A percentile compares a stretch with the other conserved stretches of the same genome.
These are phyloP conservation scores for Polymixis lichenea DNA, from an alignment of 2,888 invertebrate genomes.

Conservation along the genomic window DNA sequence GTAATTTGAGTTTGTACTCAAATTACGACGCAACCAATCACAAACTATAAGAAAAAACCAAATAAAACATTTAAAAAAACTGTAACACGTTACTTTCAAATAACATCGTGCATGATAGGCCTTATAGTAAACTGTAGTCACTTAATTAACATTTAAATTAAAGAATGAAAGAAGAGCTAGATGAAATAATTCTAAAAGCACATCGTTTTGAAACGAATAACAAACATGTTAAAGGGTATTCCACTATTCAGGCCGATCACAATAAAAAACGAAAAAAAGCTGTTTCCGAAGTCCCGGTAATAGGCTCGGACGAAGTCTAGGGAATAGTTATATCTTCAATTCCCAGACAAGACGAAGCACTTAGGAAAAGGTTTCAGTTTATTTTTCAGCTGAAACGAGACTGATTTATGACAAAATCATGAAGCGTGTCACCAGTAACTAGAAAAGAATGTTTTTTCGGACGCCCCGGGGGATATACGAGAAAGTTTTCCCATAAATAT, in stretches of 20 bases:
- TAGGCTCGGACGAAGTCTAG: background rate
- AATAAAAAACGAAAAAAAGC: constrained; percentile 3
- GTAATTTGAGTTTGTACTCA: too few species aligned
- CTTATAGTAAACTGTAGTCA: background rate
- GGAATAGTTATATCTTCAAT: constrained; percentile 12
- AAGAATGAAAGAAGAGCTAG: background rate
- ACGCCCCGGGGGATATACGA: constrained; percentile 16
- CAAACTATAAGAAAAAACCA: background rate
- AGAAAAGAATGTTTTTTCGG: constrained; percentile 34
- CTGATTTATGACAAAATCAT: constrained; percentile 47
- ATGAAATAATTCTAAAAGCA: background rate
- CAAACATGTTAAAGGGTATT: background rate
- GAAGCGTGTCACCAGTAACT: constrained; percentile 42
- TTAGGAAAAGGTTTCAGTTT: constrained; percentile 18
- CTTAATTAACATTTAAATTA: background rate
- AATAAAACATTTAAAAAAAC: too few species aligned
- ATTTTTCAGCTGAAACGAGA: constrained; percentile 25
- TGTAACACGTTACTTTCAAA: background rate
- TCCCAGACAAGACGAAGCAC: constrained; percentile 22
- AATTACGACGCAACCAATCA: background rate
- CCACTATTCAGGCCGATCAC: background rate
- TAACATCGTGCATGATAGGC: background rate
- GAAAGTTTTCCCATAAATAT: constrained; percentile 53
- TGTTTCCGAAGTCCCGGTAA: background rate
- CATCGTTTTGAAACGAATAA: background rate